Percentiles rank a stretch among this genome's conserved stretches.
These are phyloP conservation scores for Muscicapa comitata DNA, from an alignment of 2,797 vertebrate species.

Conservation along the genomic window DNA sequence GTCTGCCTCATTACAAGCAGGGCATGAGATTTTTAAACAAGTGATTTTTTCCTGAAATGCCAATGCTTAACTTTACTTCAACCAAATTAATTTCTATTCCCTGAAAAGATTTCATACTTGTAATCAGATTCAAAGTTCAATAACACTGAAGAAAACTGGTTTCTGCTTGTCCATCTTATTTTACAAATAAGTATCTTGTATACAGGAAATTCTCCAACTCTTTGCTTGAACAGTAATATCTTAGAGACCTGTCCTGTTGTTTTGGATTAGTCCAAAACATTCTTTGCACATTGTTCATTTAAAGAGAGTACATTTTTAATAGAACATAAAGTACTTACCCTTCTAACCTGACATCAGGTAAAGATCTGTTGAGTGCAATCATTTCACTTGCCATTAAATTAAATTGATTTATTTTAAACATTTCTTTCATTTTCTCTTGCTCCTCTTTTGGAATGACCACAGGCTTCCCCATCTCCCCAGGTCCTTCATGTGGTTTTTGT, in stretches of 20 bases:
- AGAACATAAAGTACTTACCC: constrained; percentile 82
- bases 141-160: background rate
- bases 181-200: background rate
- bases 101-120: background rate
- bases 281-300: background rate
- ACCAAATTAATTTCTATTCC: background rate
- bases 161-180: background rate
- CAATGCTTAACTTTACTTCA: background rate
- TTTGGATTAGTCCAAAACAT: background rate
- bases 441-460: constrained; percentile 96
- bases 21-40: background rate
- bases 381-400: constrained; percentile 99
- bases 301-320: background rate
- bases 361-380: constrained; percentile 95
- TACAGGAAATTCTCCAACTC: background rate
- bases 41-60: background rate
- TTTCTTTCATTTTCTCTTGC: constrained; percentile 98
- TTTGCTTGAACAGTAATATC: background rate
- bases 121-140: background rate
- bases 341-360: constrained; percentile 95
- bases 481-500: constrained; percentile 89
- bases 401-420: constrained; percentile 99
- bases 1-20: background rate
- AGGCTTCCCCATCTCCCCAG: constrained; percentile 96
- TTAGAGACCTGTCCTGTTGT: background rate